A percentile compares a stretch with the other conserved stretches of the same genome.
phyloP scores from a whole-genome alignment of 2,888 invertebrate species.

The Creontiades dilutus region DNA sequence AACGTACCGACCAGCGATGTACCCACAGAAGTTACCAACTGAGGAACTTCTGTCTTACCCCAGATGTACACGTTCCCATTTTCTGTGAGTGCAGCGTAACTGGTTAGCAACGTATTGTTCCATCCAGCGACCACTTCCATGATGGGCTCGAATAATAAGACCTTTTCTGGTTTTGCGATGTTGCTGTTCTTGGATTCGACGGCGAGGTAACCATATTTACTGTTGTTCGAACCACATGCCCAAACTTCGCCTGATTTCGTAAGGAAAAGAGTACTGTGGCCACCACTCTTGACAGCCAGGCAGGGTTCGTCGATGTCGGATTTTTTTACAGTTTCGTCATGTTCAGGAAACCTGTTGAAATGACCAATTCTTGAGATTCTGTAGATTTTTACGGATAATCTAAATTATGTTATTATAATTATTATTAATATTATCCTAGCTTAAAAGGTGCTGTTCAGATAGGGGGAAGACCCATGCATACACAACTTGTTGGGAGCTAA shows the following conservation, averaged over 20 bases:
- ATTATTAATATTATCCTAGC: no score
- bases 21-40: slow-evolving; percentile 18
- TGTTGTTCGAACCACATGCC: slow-evolving; percentile 54
- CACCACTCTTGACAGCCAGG: slow-evolving; percentile 44
- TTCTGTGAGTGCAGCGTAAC: slow-evolving; percentile 46
- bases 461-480: no score
- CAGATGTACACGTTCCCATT: slow-evolving; percentile 54
- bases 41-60: slow-evolving; percentile 25
- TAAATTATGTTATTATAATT: no score
- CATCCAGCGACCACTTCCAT: slow-evolving; percentile 50
- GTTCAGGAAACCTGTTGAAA: background rate
- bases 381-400: no score
- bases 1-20: slow-evolving; percentile 51
- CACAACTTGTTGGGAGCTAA: no score
- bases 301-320: background rate
- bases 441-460: no score
- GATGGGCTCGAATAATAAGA: background rate
- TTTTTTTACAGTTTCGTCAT: slow-evolving; percentile 52
- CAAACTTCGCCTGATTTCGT: slow-evolving; percentile 27
- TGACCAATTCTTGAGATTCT: no score
- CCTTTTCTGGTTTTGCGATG: background rate
- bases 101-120: slow-evolving; percentile 13
- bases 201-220: slow-evolving; percentile 29
- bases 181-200: background rate
- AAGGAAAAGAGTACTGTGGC: slow-evolving; percentile 54